Conservation (phyloP, 2,797 vertebrate species). For the Rhinella marina region DNA sequence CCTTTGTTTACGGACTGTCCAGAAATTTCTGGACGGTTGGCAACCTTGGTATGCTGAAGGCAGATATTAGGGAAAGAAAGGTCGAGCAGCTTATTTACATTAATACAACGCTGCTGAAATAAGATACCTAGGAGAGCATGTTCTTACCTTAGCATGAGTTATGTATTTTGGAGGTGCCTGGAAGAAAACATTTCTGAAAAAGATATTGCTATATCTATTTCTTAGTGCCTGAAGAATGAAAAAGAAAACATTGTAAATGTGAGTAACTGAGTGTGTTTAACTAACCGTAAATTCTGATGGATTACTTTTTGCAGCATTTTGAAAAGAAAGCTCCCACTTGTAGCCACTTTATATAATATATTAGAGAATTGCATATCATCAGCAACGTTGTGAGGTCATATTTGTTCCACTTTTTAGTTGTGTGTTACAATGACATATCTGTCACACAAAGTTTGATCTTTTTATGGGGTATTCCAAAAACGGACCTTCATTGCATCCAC, state of each 20-base stretch:
- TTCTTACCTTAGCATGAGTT: constrained; percentile 51
- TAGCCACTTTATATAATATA: neutral
- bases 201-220: constrained; percentile 35
- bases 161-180: constrained; percentile 35
- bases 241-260: neutral
- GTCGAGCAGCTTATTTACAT: too few species aligned
- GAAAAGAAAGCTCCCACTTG: neutral
- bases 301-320: neutral
- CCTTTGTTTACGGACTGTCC: too few species aligned
- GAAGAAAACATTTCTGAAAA: neutral
- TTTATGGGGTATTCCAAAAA: too few species aligned
- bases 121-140: neutral
- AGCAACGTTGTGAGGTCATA: too few species aligned
- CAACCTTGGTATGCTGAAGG: too few species aligned
- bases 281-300: neutral
- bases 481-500: too few species aligned
- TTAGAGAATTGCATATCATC: neutral
- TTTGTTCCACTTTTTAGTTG: too few species aligned
- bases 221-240: neutral
- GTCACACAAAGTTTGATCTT: too few species aligned
- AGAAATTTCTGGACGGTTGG: too few species aligned
- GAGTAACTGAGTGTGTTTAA: neutral
- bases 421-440: too few species aligned
- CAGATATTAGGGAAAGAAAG: too few species aligned
- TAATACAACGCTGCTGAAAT: too few species aligned